Percentiles rank a stretch among this genome's conserved stretches.
Conservation (phyloP, 2,888 invertebrate species). For the Amphiduros pacificus region DNA sequence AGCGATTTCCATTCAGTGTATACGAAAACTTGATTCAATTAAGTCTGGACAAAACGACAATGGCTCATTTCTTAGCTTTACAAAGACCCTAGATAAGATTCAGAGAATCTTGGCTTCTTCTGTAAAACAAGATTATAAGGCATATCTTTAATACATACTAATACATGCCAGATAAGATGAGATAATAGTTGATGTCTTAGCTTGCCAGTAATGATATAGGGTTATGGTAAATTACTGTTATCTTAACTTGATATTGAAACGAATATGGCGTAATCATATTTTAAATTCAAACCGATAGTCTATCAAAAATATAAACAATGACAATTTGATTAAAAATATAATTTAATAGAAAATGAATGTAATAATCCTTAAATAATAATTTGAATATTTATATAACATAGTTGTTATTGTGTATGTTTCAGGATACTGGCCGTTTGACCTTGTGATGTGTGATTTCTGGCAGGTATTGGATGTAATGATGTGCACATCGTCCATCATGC, state of each 20-base stretch:
- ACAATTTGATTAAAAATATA: neutral
- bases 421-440: constrained; percentile 87
- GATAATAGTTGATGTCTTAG: no score
- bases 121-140: no score
- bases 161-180: no score
- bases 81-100: no score
- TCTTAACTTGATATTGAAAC: neutral
- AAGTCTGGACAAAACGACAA: no score
- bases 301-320: neutral
- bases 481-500: constrained; percentile 65
- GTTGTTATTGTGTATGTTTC: constrained; percentile 36
- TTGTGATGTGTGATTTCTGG: constrained; percentile 61
- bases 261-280: neutral
- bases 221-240: neutral
- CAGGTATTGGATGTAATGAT: constrained; percentile 67
- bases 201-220: no score
- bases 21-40: no score
- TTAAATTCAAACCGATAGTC: neutral
- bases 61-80: no score
- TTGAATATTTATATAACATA: neutral
- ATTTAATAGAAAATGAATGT: neutral
- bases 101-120: no score
- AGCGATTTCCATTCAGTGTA: no score
- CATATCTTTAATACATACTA: no score
- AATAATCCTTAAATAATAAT: neutral